Base-by-base conservation (phyloP, 1,140 invertebrate species). In the Episyrphus balteatus region DNA sequence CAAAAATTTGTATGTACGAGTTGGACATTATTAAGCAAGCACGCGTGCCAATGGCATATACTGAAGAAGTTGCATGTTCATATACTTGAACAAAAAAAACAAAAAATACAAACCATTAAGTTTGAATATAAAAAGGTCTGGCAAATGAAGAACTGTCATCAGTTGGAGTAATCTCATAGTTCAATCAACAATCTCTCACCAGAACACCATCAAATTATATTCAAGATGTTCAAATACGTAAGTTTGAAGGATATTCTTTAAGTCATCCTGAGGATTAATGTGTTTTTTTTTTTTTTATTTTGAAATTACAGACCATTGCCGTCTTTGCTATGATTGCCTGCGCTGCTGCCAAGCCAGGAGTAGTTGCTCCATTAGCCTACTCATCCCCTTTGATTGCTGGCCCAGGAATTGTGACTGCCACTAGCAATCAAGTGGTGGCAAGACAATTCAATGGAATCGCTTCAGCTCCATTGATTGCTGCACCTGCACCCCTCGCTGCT, bases 361-460 rank as follows among this genome's bases (percentile, higher is more conserved):
- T 49, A 5, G 54, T 51, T 0, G 55, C 57, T 5, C 33, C 51
- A 18, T 37, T 42, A 13, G 40, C 40, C 13, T 42, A 42, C 40
- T 14, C 11, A 5, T 26, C 33, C 32, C 51, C 36, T 37, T 3
- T 42, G 19, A 54, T 56, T 30, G 50, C 54, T 18, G 46, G 56
- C 5, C 58, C 68, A 10, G 55, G 56, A 1, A 52, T 69, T 17
- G 66, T 71, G n/a, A 68, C 70, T 8, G 69, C 72, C n/a, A 65
- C 59, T 18, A 72, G 70, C 51, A 71, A 68, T 5, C 71, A 73
- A 50, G 66, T 66, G 38, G 59, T 72, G 42, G 63, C 69, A 36
- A 65, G 69, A 41, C 70, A 73, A 54, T 71, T 63, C 47, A 69
- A 69, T 39, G 67, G 66, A 31, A 51, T 63, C 14, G 61, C 65